These are phyloP conservation scores for Hephaestus fuliginosus DNA, from an alignment of 2,797 vertebrate genomes.

Conservation along the genomic window DNA sequence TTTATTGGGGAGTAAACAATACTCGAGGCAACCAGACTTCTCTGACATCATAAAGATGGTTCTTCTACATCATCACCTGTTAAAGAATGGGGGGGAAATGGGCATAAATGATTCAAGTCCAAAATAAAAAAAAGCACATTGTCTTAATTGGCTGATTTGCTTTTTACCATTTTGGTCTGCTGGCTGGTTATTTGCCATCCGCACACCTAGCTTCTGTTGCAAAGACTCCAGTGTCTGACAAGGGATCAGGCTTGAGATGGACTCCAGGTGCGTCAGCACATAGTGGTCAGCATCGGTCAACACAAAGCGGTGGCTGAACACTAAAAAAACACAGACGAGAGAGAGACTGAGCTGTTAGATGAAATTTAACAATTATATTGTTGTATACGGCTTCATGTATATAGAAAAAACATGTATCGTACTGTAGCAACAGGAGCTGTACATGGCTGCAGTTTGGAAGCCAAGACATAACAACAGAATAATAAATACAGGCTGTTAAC, in stretches of 20 bases:
- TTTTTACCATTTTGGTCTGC: conserved; percentile 37
- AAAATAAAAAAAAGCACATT: background rate
- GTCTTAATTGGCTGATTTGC: background rate
- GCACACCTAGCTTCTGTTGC: conserved; percentile 63
- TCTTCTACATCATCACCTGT: conserved; percentile 46
- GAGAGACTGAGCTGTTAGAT: background rate
- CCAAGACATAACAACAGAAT: background rate
- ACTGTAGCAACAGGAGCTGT: background rate
- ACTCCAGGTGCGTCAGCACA: conserved; percentile 91
- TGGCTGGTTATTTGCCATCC: background rate
- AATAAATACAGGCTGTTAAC: background rate
- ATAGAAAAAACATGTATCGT: background rate
- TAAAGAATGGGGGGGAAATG: background rate
- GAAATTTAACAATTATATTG: background rate
- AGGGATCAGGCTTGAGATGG: conserved; percentile 83
- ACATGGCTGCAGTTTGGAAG: background rate
- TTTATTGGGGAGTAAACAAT: background rate
- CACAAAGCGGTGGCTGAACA: conserved; percentile 91
- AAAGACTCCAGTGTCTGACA: conserved; percentile 86
- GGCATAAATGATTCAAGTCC: background rate
- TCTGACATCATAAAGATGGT: conserved; percentile 40
- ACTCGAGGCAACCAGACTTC: background rate
- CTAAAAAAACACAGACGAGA: conserved; percentile 68
- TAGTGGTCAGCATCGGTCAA: conserved; percentile 89
- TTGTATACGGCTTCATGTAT: background rate